Percentiles rank a stretch among this genome's conserved stretches.
Evolutionary conservation across 2,888 invertebrate species (phyloP).

Genomic region (Tethea ocularis): DNA sequence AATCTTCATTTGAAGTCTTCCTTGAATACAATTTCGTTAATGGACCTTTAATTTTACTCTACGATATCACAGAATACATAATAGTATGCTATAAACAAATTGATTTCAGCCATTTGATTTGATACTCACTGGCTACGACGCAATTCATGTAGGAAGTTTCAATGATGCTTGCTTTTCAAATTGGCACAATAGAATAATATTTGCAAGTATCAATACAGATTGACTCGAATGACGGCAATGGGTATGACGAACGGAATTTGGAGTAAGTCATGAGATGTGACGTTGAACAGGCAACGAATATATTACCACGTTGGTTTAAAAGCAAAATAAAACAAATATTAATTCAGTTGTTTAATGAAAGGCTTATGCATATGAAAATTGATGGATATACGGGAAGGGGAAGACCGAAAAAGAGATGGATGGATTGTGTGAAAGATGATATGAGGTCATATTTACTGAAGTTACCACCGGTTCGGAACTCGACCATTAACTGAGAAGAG

Average conservation of each 20-base stretch:
- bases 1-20: background rate
- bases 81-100: slow-evolving; percentile 1
- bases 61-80: too few species aligned
- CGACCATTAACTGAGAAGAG: too few species aligned
- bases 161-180: background rate
- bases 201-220: slow-evolving; percentile 3
- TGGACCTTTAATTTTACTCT: background rate
- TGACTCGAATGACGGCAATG: background rate
- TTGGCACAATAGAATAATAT: slow-evolving; percentile 3
- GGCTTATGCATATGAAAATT: too few species aligned
- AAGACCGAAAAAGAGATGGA: too few species aligned
- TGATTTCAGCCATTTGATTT: background rate
- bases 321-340: background rate
- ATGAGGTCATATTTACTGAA: too few species aligned
- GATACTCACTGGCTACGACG: background rate
- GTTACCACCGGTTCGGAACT: too few species aligned
- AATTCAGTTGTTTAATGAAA: background rate
- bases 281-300: background rate
- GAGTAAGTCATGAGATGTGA: background rate
- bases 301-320: background rate
- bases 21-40: background rate
- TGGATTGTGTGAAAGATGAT: too few species aligned
- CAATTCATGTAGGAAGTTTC: background rate
- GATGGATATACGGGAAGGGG: too few species aligned
- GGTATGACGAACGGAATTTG: background rate